Conservation (phyloP, 1,140 invertebrate genomes). For the Heterodera schachtii region DNA sequence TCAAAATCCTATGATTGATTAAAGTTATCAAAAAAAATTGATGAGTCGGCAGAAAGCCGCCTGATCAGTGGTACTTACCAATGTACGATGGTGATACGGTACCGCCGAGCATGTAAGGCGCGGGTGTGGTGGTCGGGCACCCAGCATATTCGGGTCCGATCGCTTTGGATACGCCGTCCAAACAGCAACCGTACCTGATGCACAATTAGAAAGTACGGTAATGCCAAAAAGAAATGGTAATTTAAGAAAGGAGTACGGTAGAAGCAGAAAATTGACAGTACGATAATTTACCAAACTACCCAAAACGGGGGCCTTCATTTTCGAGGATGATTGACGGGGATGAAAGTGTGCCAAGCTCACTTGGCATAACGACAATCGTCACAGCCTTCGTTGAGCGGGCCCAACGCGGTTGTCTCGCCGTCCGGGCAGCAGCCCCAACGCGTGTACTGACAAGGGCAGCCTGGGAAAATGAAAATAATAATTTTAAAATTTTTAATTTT, state of each 20-base stretch:
- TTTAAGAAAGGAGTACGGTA: too few relatives aligned
- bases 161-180: constrained; percentile 66
- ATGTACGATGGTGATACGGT: constrained; percentile 62
- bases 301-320: too few relatives aligned
- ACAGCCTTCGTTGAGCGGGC: constrained; percentile 80
- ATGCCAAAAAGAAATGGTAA: too few relatives aligned
- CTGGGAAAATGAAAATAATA: constrained; percentile 66
- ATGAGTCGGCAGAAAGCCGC: neutral
- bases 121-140: constrained; percentile 60
- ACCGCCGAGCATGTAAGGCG: constrained; percentile 59
- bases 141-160: constrained; percentile 64
- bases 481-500: too few relatives aligned
- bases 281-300: too few relatives aligned
- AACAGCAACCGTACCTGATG: constrained; percentile 66
- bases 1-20: too few relatives aligned
- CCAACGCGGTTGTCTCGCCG: constrained; percentile 79
- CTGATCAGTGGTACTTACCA: constrained; percentile 18
- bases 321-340: neutral
- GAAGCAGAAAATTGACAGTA: too few relatives aligned
- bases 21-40: too few relatives aligned
- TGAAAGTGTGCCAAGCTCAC: constrained; percentile 9
- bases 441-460: constrained; percentile 82
- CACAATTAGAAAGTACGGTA: too few relatives aligned
- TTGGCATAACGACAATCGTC: constrained; percentile 64
- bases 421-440: constrained; percentile 91